Conservation (phyloP, 37 sponge, comb jelly and placozoan species). For the Aphrocallistes beatrix region DNA sequence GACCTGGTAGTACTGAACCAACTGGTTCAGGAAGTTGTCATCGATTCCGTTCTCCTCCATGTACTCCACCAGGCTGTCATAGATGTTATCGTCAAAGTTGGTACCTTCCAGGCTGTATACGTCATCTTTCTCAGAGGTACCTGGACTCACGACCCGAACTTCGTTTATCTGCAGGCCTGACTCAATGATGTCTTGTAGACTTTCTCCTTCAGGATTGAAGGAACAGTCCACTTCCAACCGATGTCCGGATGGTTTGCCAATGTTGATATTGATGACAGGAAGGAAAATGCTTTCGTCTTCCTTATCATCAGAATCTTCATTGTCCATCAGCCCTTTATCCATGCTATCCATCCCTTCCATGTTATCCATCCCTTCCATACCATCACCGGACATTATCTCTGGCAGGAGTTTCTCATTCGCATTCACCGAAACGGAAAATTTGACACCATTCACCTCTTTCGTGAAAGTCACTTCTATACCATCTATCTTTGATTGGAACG, state of each 20-base stretch:
- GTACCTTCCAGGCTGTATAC: not conserved
- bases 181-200: not conserved
- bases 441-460: not conserved
- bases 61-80: not conserved
- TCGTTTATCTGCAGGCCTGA: not conserved
- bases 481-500: not conserved
- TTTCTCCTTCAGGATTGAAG: slow-evolving; percentile 4
- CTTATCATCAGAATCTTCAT: not conserved
- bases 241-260: not conserved
- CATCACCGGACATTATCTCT: not conserved
- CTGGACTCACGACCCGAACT: not conserved
- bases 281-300: not conserved
- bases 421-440: not conserved
- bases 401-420: not conserved
- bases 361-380: not conserved
- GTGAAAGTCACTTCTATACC: not conserved
- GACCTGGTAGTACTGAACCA: not conserved
- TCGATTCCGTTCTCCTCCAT: not conserved
- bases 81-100: not conserved
- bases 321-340: too few relatives aligned
- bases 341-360: not conserved
- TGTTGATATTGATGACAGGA: not conserved
- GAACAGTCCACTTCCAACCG: not conserved
- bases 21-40: not conserved
- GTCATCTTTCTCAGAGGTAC: not conserved